Evolutionary conservation across 2,888 invertebrate genomes (phyloP), one percentile per base, ranked within the genome.

Genomic region (Idaea biselata): DNA sequence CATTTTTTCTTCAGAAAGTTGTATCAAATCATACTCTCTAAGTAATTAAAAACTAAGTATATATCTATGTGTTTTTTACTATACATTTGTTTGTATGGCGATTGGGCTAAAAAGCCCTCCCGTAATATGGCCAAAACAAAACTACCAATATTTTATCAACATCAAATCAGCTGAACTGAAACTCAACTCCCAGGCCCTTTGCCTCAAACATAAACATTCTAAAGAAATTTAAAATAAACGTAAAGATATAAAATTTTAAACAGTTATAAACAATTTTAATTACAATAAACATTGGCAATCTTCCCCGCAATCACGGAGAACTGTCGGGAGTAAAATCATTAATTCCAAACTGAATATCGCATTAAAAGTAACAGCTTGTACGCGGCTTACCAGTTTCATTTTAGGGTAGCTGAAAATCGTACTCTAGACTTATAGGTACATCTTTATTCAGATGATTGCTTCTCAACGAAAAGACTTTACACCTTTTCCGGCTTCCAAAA

Each of bases 341-440:
- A 91, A 92, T 90, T 91, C 82, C 76, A 77, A 89, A 88, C 88
- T 86, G 84, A 89, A 90, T 86, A 88, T 84, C 88, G 78, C 91
- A 90, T 92, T 91, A 90, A 91, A 91, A 87, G 91, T 91, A 91
- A 91, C 91, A 91, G 91, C 91, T 90, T 89, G 90, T 77, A 80
- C 79, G 77, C 78, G 79, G 78, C 78, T 81, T 80, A 76, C 75
- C 77, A 71, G 44, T 44, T 44, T 44, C 44, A 44, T 44, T 44
- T 44, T 44, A 44, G 44, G 44, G 44, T 44, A 44, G 14, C 44
- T 44, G 44, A 44, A 44, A 74, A 44, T 44, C 14, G 11, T 44
- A 11, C 11, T 44, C 44, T 44, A 44, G 44, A 44, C 11, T 73
- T 68, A 67, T 64, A 44, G 44, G 44, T 44, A 11, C 33, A 44